These are phyloP conservation scores for Tachystola acroxantha DNA, from an alignment of 2,888 invertebrate genomes.

Conservation along the genomic window DNA sequence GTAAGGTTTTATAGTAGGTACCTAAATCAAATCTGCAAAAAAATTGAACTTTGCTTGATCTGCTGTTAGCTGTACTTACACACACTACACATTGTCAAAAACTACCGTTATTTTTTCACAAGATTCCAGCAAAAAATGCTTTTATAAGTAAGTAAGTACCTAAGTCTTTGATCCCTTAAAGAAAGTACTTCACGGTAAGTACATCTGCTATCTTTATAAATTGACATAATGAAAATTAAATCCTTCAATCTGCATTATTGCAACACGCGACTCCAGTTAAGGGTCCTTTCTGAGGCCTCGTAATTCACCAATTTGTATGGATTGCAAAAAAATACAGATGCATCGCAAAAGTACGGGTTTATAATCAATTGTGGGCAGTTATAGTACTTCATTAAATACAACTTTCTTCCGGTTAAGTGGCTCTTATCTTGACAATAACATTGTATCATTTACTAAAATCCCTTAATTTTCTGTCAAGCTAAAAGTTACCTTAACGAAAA, in stretches of 20 bases:
- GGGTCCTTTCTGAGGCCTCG: background rate
- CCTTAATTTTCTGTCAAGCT: background rate
- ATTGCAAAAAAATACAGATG: slow-evolving; percentile 1
- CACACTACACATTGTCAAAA: too few relatives aligned
- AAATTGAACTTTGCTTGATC: too few relatives aligned
- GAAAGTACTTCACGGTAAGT: background rate
- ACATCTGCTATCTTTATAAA: slow-evolving; percentile 1
- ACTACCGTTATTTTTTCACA: too few relatives aligned
- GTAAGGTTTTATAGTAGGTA: too few relatives aligned
- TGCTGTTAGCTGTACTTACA: too few relatives aligned
- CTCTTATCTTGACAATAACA: slow-evolving; percentile 41
- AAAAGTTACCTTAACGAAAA: background rate
- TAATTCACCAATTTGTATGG: background rate
- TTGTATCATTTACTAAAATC: slow-evolving; percentile 36
- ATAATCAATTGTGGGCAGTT: background rate
- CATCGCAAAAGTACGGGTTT: background rate
- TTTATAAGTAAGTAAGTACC: too few relatives aligned
- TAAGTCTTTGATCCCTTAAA: too few relatives aligned
- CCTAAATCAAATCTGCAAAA: too few relatives aligned
- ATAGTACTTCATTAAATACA: slow-evolving; percentile 19
- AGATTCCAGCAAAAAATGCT: too few relatives aligned
- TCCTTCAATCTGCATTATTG: slow-evolving; percentile 3
- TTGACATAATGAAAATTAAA: background rate
- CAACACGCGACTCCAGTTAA: slow-evolving; percentile 11
- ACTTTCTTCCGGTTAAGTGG: slow-evolving; percentile 29